Evolutionary conservation across 1,140 invertebrate species (phyloP).

Genomic region (Heliconius hermathena): DNA sequence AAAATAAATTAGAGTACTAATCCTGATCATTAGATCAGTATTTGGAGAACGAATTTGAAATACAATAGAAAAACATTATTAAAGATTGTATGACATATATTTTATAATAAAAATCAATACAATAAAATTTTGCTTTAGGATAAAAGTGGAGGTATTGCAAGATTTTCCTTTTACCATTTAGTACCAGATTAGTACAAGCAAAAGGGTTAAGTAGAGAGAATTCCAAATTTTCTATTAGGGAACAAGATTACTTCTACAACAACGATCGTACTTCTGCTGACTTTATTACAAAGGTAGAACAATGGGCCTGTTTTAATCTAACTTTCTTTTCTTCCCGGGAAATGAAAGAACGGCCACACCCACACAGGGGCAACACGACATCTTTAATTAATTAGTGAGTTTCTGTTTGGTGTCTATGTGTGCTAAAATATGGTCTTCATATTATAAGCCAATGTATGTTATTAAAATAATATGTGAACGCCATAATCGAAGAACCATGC

Average conservation of each 20-base stretch:
- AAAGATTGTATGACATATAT: neutral
- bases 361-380: conserved; percentile 66
- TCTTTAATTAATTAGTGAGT: conserved; percentile 73
- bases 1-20: too few species aligned
- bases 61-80: too few species aligned
- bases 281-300: conserved; percentile 67
- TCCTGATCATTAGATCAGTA: too few species aligned
- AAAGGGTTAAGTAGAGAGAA: conserved; percentile 14
- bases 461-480: neutral
- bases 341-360: conserved; percentile 67
- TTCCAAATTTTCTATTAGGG: conserved; percentile 31
- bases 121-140: neutral
- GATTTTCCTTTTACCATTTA: neutral
- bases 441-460: neutral
- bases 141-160: neutral
- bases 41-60: too few species aligned
- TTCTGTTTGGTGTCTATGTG: conserved; percentile 62
- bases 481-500: too few species aligned
- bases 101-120: neutral
- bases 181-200: conserved; percentile 1
- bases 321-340: conserved; percentile 70
- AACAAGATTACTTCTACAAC: conserved; percentile 48
- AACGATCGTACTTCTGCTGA: conserved; percentile 51
- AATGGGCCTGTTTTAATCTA: conserved; percentile 76
- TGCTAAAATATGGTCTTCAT: conserved; percentile 17